Evolutionary conservation across 2,797 vertebrate genomes (phyloP).

Genomic region (Sciurus carolinensis): DNA sequence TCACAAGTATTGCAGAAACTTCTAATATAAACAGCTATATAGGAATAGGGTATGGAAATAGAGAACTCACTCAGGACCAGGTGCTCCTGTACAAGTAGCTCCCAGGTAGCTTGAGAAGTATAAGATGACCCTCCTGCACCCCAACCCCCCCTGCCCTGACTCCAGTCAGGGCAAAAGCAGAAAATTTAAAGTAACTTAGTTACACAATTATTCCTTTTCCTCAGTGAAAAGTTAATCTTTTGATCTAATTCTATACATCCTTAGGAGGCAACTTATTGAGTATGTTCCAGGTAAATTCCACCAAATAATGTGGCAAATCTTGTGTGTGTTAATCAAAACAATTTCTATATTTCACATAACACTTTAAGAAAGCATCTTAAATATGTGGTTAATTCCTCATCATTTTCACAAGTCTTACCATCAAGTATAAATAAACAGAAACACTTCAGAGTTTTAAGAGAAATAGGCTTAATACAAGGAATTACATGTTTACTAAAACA

Average conservation of each 20-base stretch:
- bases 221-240: not conserved
- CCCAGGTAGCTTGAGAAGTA: not conserved
- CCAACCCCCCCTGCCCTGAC: not conserved
- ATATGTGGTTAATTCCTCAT: not conserved
- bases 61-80: not conserved
- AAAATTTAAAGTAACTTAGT: not conserved
- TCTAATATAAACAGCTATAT: not conserved
- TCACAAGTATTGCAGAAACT: slow-evolving; percentile 51
- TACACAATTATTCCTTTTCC: not conserved
- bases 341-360: not conserved
- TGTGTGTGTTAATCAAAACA: not conserved
- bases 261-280: not conserved
- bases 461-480: not conserved
- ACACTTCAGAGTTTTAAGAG: not conserved
- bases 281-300: slow-evolving; percentile 17
- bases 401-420: not conserved
- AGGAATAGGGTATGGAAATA: not conserved
- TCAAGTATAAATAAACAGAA: slow-evolving; percentile 6
- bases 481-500: not conserved
- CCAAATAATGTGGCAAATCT: slow-evolving; percentile 13
- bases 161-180: not conserved
- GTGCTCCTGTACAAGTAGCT: not conserved
- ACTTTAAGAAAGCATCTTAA: slow-evolving; percentile 43
- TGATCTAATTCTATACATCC: not conserved
- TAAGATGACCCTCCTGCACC: not conserved